Percentiles rank a stretch among this genome's conserved stretches.
Conservation (phyloP, 2,113 vertebrate species). For the Aegotheles bennettii region DNA sequence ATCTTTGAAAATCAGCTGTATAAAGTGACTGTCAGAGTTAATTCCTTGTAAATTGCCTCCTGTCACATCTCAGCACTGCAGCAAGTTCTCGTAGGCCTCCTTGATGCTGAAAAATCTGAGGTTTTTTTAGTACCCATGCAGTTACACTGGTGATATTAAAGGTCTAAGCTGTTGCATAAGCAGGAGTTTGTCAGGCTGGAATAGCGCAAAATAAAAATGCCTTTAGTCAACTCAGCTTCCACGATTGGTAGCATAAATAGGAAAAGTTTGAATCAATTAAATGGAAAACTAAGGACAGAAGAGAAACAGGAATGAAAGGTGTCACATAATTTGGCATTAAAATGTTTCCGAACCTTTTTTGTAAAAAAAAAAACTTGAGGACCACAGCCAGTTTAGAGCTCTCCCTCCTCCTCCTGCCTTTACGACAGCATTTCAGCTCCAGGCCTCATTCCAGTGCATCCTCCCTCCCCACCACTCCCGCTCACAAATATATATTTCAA, state of each 20-base stretch:
- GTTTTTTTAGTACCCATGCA: not conserved
- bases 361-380: not conserved
- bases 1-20: constrained; percentile 61
- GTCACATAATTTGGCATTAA: constrained; percentile 3
- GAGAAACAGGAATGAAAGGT: constrained; percentile 1
- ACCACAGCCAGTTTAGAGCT: not conserved
- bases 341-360: not conserved
- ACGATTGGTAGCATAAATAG: not conserved
- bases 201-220: not conserved
- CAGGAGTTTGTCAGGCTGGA: not conserved
- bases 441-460: constrained; percentile 45
- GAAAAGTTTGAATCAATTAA: not conserved
- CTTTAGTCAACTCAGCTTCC: not conserved
- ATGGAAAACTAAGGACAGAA: not conserved
- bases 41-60: constrained; percentile 60
- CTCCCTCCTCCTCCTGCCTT: constrained; percentile 32
- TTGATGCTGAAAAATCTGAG: not conserved
- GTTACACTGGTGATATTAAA: not conserved
- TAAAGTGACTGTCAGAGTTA: constrained; percentile 54
- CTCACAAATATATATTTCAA: constrained; percentile 60
- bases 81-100: constrained; percentile 11
- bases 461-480: not conserved
- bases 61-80: constrained; percentile 33
- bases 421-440: constrained; percentile 28
- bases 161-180: constrained; percentile 11